phyloP scores from a whole-genome alignment of 2,888 invertebrate genomes.

The Phrixothrix hirtus region DNA sequence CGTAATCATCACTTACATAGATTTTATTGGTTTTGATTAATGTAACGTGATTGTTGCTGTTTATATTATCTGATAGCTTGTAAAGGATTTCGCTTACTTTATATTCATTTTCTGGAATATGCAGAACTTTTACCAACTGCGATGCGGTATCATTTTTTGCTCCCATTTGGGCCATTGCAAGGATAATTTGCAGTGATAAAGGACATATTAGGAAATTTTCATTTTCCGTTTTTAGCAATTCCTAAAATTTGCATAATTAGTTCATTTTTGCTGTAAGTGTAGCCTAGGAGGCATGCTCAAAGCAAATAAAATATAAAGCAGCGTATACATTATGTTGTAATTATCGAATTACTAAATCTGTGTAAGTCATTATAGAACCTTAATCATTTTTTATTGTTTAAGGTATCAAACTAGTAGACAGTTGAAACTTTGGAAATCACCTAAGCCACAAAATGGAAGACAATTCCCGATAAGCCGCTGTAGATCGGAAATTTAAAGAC shows the following conservation, averaged over 20 bases:
- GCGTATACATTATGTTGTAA: too few species aligned
- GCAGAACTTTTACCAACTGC: background rate
- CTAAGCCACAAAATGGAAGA: too few species aligned
- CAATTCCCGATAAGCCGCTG: too few species aligned
- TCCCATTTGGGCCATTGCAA: background rate
- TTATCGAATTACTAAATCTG: too few species aligned
- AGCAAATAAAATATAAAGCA: too few species aligned
- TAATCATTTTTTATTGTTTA: too few species aligned
- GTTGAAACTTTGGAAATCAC: too few species aligned
- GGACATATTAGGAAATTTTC: background rate
- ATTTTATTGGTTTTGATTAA: background rate
- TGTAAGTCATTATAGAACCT: too few species aligned
- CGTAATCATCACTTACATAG: background rate
- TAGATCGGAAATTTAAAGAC: too few species aligned
- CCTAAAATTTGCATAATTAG: conserved; percentile 3
- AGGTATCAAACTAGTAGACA: too few species aligned
- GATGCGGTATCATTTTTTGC: background rate
- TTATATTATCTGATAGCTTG: background rate
- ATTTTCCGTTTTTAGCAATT: background rate
- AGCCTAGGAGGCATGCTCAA: too few species aligned
- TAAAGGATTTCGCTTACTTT: background rate
- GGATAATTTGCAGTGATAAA: background rate
- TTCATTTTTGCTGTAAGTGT: too few species aligned
- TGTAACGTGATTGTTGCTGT: background rate
- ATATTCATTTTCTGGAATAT: background rate